A percentile compares a stretch with the other conserved stretches of the same genome.
Conservation (phyloP, 2,113 vertebrate genomes). For the Tinamus guttatus region DNA sequence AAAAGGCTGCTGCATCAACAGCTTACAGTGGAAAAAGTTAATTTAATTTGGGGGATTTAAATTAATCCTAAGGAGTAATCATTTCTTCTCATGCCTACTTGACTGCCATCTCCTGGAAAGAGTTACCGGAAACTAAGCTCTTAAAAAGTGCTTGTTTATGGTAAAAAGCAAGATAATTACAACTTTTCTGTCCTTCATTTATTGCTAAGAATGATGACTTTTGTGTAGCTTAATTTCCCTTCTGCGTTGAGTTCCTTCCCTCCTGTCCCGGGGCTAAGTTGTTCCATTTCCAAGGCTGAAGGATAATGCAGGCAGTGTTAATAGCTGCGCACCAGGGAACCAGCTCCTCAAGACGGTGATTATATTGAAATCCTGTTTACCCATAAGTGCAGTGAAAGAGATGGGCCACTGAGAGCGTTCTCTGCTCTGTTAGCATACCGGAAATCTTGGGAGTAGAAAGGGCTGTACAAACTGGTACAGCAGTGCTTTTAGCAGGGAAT, state of each 20-base stretch:
- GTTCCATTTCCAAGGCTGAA: background rate
- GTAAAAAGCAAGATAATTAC: background rate
- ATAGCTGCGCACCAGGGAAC: background rate
- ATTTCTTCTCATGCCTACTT: background rate
- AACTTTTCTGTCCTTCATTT: background rate
- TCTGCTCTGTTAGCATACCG: background rate
- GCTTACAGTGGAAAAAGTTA: background rate
- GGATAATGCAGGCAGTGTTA: conserved; percentile 16
- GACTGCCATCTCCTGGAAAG: background rate
- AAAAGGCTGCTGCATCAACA: background rate
- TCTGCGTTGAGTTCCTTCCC: background rate
- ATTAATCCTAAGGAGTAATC: background rate
- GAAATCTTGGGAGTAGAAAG: background rate
- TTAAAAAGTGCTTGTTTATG: background rate
- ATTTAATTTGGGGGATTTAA: background rate
- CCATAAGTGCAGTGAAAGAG: background rate
- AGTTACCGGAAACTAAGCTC: background rate
- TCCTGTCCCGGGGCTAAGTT: conserved; percentile 9
- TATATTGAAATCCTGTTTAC: background rate
- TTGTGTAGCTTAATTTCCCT: background rate
- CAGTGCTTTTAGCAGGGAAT: background rate
- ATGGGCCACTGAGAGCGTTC: background rate
- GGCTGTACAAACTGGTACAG: background rate
- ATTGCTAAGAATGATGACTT: background rate
- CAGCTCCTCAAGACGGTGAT: background rate